Evolutionary conservation across 35 echinoderm and acorn worm genomes (phyloP).

Genomic region (Diadema setosum): DNA sequence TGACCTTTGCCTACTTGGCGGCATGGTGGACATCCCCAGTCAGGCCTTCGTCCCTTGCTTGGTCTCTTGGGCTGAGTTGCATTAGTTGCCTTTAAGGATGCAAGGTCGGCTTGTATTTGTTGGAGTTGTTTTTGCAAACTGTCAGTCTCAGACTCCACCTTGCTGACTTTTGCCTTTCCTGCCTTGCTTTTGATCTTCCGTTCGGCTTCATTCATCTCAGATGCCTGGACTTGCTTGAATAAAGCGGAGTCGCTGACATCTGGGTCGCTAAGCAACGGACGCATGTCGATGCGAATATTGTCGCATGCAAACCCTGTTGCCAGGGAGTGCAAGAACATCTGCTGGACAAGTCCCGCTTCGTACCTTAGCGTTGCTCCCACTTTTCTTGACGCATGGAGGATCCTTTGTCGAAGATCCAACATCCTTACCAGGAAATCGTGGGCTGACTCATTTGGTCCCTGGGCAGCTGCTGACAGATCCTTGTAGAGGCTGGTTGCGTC

Average conservation of each 20-base stretch:
- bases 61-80: not conserved
- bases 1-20: not conserved
- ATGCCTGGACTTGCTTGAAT: not conserved
- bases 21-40: not conserved
- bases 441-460: not conserved
- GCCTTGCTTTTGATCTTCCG: not conserved
- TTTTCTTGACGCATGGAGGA: not conserved
- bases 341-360: not conserved
- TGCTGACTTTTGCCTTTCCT: not conserved
- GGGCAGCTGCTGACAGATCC: not conserved
- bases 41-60: not conserved
- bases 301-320: not conserved
- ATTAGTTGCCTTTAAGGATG: not conserved
- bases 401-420: not conserved
- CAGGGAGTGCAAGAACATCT: not conserved
- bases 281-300: not conserved
- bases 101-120: constrained; percentile 22
- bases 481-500: not conserved
- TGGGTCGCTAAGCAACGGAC: not conserved
- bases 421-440: not conserved
- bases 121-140: not conserved
- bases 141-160: not conserved
- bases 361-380: not conserved
- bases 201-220: not conserved
- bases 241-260: no score